Percentiles rank a stretch among this genome's conserved stretches.
These are phyloP conservation scores for Anabacerthia variegaticeps DNA, from an alignment of 2,797 vertebrate genomes.

Conservation along the genomic window DNA sequence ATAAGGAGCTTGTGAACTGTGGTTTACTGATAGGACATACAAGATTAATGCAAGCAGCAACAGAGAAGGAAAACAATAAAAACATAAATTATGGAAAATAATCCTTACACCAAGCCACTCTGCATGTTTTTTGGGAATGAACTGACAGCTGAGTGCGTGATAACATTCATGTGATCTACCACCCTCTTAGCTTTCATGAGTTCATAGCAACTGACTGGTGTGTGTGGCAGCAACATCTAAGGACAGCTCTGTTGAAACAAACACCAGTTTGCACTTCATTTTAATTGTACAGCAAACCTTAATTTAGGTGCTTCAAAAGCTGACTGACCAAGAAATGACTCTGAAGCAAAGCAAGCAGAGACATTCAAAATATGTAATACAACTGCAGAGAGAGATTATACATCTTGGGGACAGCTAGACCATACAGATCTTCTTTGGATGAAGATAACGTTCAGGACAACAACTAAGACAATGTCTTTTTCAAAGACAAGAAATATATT, in stretches of 20 bases:
- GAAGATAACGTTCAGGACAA: not conserved
- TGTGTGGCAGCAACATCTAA: not conserved
- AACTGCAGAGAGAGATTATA: rapidly evolving
- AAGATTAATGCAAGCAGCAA: slow-evolving; percentile 1
- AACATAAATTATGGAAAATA: not conserved
- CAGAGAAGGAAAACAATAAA: slow-evolving; percentile 12
- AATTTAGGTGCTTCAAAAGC: not conserved
- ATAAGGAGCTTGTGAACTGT: not conserved
- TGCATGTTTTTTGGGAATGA: not conserved
- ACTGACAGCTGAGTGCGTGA: not conserved
- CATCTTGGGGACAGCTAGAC: not conserved
- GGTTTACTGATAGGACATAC: not conserved
- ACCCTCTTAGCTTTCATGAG: not conserved
- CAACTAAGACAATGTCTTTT: not conserved
- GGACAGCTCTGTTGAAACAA: not conserved
- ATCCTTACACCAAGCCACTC: not conserved
- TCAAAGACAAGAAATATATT: not conserved
- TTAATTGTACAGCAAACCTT: not conserved
- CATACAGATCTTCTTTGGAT: not conserved
- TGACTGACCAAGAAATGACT: not conserved
- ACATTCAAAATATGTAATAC: not conserved
- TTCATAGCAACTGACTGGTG: not conserved
- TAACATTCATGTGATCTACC: not conserved
- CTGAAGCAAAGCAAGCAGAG: not conserved
- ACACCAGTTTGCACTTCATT: not conserved